Evolutionary conservation across 1,140 invertebrate species (phyloP).

Genomic region (Drosophila nasuta): DNA sequence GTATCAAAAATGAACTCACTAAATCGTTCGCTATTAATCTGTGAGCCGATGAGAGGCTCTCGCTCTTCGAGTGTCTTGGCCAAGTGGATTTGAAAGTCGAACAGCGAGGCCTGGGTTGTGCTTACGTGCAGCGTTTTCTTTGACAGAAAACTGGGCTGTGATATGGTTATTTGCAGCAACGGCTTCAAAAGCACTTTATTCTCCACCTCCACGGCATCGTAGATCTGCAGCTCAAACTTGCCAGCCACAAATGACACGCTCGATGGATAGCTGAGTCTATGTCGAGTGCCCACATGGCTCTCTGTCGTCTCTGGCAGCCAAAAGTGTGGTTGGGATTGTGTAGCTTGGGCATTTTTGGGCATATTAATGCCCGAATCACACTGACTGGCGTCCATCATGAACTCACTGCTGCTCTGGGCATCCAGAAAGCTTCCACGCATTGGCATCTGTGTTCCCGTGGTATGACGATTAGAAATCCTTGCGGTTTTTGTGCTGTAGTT

Average conservation of each 20-base stretch:
- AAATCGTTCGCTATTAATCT: conserved; percentile 16
- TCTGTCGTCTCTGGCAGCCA: not conserved
- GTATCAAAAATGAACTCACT: conserved; percentile 68
- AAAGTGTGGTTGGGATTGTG: not conserved
- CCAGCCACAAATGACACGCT: conserved; percentile 80
- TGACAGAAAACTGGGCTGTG: conserved; percentile 77
- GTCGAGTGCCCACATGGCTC: not conserved
- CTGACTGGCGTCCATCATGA: conserved; percentile 39
- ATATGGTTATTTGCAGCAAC: conserved; percentile 61
- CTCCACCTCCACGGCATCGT: conserved; percentile 52
- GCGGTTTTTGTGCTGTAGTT: not conserved
- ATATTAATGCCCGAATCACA: conserved; percentile 68
- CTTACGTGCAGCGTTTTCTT: conserved; percentile 59
- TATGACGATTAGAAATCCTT: not conserved
- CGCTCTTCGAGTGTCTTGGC: not conserved
- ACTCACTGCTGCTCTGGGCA: conserved; percentile 34
- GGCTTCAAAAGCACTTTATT: conserved; percentile 36
- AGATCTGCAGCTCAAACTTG: conserved; percentile 67
- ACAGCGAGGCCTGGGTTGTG: conserved; percentile 66
- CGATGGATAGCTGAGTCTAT: conserved; percentile 49
- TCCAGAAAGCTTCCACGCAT: conserved; percentile 29
- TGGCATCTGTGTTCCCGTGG: too few species aligned
- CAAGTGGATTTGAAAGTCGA: conserved; percentile 66
- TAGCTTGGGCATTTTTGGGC: not conserved
- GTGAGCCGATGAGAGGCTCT: not conserved